Percentiles rank a stretch among this genome's conserved stretches.
These are phyloP conservation scores for Heterodera schachtii DNA, from an alignment of 1,140 invertebrate genomes.

Conservation along the genomic window DNA sequence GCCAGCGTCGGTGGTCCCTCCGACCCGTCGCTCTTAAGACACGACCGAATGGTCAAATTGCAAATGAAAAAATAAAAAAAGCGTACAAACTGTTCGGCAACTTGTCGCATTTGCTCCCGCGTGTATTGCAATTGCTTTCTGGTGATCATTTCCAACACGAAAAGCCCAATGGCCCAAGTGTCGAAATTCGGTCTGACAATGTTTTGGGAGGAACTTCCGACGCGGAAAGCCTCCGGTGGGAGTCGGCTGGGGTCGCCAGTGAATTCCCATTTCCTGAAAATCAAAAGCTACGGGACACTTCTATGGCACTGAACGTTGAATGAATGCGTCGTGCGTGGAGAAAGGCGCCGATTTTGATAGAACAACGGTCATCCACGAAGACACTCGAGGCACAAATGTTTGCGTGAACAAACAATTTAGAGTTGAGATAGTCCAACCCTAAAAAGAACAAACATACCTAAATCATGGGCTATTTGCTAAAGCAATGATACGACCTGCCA, in stretches of 20 bases:
- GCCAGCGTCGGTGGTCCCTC: constrained; percentile 17
- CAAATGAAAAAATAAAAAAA: background rate
- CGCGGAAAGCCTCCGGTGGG: constrained; percentile 18
- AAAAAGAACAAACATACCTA: background rate
- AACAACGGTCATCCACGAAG: constrained; percentile 19
- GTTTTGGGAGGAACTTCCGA: background rate
- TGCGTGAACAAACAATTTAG: constrained; percentile 15
- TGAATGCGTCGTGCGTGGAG: constrained; percentile 17
- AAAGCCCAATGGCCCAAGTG: constrained; percentile 23
- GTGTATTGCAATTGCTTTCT: constrained; percentile 22
- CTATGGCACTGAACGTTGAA: background rate
- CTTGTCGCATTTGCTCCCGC: constrained; percentile 6
- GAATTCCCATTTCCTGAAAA: constrained; percentile 15
- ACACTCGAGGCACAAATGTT: constrained; percentile 15
- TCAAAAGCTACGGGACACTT: background rate
- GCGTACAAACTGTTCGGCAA: constrained; percentile 14
- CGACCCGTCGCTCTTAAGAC: constrained; percentile 7
- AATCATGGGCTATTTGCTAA: no score
- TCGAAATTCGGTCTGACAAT: constrained; percentile 13
- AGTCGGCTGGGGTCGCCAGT: constrained; percentile 24
- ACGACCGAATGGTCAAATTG: background rate
- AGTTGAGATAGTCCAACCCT: constrained; percentile 21
- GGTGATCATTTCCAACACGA: constrained; percentile 31
- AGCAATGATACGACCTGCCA: background rate
- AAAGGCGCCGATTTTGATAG: constrained; percentile 22